phyloP scores from a whole-genome alignment of 2,888 invertebrate genomes.

The Leistus spinibarbis region DNA sequence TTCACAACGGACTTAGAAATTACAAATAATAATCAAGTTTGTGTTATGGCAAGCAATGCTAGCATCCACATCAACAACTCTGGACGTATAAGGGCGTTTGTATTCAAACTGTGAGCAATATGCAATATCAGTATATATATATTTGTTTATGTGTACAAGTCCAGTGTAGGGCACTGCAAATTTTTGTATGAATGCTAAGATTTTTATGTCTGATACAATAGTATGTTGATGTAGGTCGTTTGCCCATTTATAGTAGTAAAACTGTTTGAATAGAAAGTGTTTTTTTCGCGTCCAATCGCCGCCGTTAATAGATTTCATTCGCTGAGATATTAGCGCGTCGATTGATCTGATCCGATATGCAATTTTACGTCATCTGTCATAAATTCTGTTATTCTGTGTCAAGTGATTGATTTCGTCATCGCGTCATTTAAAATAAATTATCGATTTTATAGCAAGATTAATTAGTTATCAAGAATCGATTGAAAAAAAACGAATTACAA shows the following conservation, averaged over 20 bases:
- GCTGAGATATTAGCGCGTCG: not conserved
- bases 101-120: no score
- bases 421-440: slow-evolving; percentile 6
- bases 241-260: slow-evolving; percentile 22
- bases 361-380: slow-evolving; percentile 22
- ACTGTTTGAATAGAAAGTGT: slow-evolving; percentile 24
- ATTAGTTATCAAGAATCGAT: not conserved
- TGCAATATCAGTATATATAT: no score
- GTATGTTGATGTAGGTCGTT: slow-evolving; percentile 34
- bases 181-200: not conserved
- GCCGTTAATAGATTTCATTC: slow-evolving; percentile 1
- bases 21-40: no score
- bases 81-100: no score
- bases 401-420: slow-evolving; percentile 1
- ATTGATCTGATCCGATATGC: not conserved
- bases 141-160: no score
- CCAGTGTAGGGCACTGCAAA: no score
- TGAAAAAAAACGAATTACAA: not conserved
- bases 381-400: slow-evolving; percentile 1
- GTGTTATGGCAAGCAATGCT: no score
- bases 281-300: not conserved
- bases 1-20: no score
- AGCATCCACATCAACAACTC: no score
- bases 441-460: not conserved
- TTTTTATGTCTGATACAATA: slow-evolving; percentile 19